Percentiles rank a stretch among this genome's conserved stretches.
These are phyloP conservation scores for Diabrotica virgifera DNA, from an alignment of 1,140 invertebrate genomes.

Conservation along the genomic window DNA sequence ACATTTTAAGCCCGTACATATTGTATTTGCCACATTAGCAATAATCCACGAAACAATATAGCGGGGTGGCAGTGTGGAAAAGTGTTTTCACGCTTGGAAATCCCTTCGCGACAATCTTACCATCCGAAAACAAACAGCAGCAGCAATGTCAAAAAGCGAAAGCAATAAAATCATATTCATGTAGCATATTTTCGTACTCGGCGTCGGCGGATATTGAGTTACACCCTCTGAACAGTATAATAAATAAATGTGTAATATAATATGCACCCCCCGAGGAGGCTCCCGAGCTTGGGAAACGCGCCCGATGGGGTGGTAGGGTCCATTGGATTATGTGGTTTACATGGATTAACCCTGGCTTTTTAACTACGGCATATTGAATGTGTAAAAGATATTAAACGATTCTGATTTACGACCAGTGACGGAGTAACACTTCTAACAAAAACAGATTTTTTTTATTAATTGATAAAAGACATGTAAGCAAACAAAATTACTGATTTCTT, in stretches of 20 bases:
- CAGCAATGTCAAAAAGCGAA: slow-evolving; percentile 16
- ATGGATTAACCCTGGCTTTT: slow-evolving; percentile 43
- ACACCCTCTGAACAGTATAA: slow-evolving; percentile 42
- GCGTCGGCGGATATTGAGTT: slow-evolving; percentile 45
- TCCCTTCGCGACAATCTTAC: background rate
- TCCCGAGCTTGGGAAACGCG: slow-evolving; percentile 30
- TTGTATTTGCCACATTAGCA: too few species aligned
- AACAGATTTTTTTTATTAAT: too few species aligned
- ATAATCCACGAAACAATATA: too few species aligned
- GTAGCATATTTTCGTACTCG: slow-evolving; percentile 42
- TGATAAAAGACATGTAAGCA: too few species aligned
- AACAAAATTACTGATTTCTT: too few species aligned
- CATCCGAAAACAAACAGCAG: slow-evolving; percentile 16
- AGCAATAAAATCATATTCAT: slow-evolving; percentile 43
- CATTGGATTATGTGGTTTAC: slow-evolving; percentile 43
- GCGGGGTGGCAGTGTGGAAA: too few species aligned
- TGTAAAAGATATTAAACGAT: slow-evolving; percentile 46
- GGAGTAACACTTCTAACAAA: too few species aligned
- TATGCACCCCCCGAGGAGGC: slow-evolving; percentile 41
- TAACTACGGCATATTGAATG: slow-evolving; percentile 43
- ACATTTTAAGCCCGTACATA: too few species aligned
- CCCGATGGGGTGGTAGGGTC: slow-evolving; percentile 19
- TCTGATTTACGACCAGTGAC: slow-evolving; percentile 1
- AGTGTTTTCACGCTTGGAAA: too few species aligned
- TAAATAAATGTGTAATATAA: slow-evolving; percentile 46